Conservation (phyloP, 2,888 invertebrate genomes). For the Galeopsomyia nigrocyanea region DNA sequence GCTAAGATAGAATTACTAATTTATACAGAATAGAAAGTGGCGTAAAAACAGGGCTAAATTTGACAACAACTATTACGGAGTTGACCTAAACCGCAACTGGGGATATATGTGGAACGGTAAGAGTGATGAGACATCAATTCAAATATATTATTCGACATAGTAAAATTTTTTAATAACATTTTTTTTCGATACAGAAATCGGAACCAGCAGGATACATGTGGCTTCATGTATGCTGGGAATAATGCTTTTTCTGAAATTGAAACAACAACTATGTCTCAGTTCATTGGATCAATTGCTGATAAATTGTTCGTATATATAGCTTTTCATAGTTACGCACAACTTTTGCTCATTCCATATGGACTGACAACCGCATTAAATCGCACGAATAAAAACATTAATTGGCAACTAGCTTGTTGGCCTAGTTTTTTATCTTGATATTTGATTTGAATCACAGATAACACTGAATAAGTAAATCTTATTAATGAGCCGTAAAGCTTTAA, state of each 20-base stretch:
- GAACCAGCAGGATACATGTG: slow-evolving; percentile 74
- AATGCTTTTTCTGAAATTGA: slow-evolving; percentile 80
- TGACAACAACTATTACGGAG: slow-evolving; percentile 72
- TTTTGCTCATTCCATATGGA: slow-evolving; percentile 79
- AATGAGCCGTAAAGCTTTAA: too few species aligned
- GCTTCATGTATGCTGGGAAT: slow-evolving; percentile 77
- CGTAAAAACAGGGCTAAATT: too few species aligned
- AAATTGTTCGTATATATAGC: slow-evolving; percentile 76
- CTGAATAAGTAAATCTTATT: too few species aligned
- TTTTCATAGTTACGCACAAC: slow-evolving; percentile 82
- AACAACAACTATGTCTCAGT: slow-evolving; percentile 72
- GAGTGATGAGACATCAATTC: slow-evolving; percentile 37
- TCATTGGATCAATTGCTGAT: slow-evolving; percentile 70
- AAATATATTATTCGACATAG: too few species aligned
- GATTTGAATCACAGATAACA: too few species aligned
- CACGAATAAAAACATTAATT: too few species aligned
- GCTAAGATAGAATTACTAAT: too few species aligned
- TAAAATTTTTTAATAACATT: neutral
- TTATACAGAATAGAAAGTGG: too few species aligned
- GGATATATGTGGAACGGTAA: slow-evolving; percentile 76
- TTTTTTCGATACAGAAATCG: slow-evolving; percentile 65
- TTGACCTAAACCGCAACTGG: slow-evolving; percentile 86
- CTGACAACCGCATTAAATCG: too few species aligned
- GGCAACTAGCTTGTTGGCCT: too few species aligned
- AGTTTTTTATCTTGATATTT: too few species aligned